Evolutionary conservation across 2,113 vertebrate genomes (phyloP).

Genomic region (Indri indri): DNA sequence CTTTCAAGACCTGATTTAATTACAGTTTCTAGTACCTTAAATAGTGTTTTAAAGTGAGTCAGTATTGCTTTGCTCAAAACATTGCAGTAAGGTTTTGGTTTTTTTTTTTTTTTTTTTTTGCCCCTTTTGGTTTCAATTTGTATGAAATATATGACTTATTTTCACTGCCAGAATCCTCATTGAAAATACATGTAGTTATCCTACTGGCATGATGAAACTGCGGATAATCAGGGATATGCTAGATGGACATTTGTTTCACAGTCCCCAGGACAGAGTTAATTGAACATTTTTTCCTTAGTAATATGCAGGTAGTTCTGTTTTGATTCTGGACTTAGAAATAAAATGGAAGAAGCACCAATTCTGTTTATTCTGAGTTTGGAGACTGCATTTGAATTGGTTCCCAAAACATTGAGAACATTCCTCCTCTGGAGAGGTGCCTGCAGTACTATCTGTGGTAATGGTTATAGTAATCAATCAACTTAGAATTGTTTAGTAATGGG

Average conservation of each 20-base stretch:
- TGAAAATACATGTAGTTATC: conserved; percentile 36
- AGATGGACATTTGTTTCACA: background rate
- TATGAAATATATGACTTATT: conserved; percentile 61
- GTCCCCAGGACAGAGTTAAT: background rate
- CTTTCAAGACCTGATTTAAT: conserved; percentile 82
- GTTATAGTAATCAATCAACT: conserved; percentile 29
- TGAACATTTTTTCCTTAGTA: conserved; percentile 38
- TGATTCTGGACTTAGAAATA: conserved; percentile 30
- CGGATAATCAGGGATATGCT: conserved; percentile 43
- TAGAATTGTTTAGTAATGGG: conserved; percentile 54
- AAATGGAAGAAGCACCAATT: conserved; percentile 5
- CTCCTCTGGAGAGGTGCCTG: conserved; percentile 23
- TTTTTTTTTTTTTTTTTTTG: background rate
- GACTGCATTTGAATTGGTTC: conserved; percentile 30
- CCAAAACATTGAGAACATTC: conserved; percentile 57
- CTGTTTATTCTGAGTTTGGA: conserved; percentile 37
- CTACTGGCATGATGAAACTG: conserved; percentile 36
- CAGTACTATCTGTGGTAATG: background rate
- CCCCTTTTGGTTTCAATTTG: conserved; percentile 50
- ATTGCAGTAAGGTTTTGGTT: background rate
- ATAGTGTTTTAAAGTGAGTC: conserved; percentile 76
- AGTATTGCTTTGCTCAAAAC: conserved; percentile 70
- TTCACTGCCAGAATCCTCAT: conserved; percentile 33
- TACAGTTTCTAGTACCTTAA: conserved; percentile 82
- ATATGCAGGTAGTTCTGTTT: background rate